These are phyloP conservation scores for Carterocephalus palaemon DNA, from an alignment of 2,888 invertebrate species.

Conservation along the genomic window DNA sequence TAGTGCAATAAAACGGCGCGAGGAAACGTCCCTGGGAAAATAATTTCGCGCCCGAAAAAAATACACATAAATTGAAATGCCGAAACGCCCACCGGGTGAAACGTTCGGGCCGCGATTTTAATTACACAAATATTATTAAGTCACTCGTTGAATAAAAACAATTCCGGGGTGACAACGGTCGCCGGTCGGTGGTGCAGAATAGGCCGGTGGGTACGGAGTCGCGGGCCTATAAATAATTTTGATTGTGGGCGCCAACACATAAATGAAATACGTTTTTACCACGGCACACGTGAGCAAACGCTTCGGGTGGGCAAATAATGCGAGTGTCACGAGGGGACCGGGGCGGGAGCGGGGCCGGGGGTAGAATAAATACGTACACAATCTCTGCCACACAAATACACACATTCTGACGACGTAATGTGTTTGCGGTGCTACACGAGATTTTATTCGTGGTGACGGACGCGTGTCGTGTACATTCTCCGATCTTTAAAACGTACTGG, in stretches of 20 bases:
- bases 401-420: slow-evolving; percentile 64
- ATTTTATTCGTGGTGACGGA: slow-evolving; percentile 52
- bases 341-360: slow-evolving; percentile 33
- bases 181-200: slow-evolving; percentile 50
- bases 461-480: slow-evolving; percentile 42
- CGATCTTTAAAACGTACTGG: slow-evolving; percentile 26
- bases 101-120: slow-evolving; percentile 63
- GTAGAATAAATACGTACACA: slow-evolving; percentile 72
- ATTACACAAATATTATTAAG: slow-evolving; percentile 75
- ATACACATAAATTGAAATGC: slow-evolving; percentile 53
- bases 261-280: slow-evolving; percentile 52
- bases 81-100: slow-evolving; percentile 49
- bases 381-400: slow-evolving; percentile 65
- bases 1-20: slow-evolving; percentile 24
- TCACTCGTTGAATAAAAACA: slow-evolving; percentile 66
- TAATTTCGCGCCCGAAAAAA: slow-evolving; percentile 35
- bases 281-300: slow-evolving; percentile 52
- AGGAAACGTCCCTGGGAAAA: slow-evolving; percentile 22
- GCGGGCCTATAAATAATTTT: slow-evolving; percentile 70
- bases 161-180: slow-evolving; percentile 53
- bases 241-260: slow-evolving; percentile 63
- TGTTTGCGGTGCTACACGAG: slow-evolving; percentile 58
- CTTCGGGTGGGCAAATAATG: slow-evolving; percentile 40
- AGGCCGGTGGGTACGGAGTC: slow-evolving; percentile 56
- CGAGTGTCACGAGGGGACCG: slow-evolving; percentile 47